These are phyloP conservation scores for Sphaerophoria rueppellii DNA, from an alignment of 2,888 invertebrate genomes.

Conservation along the genomic window DNA sequence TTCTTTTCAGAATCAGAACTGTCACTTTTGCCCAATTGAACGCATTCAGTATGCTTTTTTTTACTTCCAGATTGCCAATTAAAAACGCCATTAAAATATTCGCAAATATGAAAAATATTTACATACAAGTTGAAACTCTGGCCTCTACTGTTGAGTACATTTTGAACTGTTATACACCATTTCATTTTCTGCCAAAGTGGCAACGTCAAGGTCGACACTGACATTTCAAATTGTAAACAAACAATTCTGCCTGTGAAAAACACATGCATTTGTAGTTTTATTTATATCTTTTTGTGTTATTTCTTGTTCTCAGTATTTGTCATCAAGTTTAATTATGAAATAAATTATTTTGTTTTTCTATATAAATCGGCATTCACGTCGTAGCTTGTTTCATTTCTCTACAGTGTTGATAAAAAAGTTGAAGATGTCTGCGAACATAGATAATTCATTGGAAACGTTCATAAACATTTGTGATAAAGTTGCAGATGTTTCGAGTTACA, in stretches of 20 bases:
- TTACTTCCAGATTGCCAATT: no score
- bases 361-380: not conserved
- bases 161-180: not conserved
- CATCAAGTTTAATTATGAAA: constrained; percentile 21
- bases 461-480: constrained; percentile 90
- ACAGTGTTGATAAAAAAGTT: not conserved
- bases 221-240: constrained; percentile 13
- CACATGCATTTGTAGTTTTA: not conserved
- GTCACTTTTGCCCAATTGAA: no score
- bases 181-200: constrained; percentile 77
- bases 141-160: not conserved
- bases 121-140: no score
- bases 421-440: constrained; percentile 81
- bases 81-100: no score
- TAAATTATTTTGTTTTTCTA: constrained; percentile 24
- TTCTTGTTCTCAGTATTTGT: not conserved
- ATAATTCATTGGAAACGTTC: constrained; percentile 90
- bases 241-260: no score
- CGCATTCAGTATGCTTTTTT: no score
- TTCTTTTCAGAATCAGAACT: no score
- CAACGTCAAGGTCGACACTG: constrained; percentile 12
- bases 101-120: no score
- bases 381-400: not conserved
- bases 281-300: not conserved
- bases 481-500: constrained; percentile 89